A percentile compares a stretch with the other conserved stretches of the same genome.
Evolutionary conservation across 2,888 invertebrate genomes (phyloP).

Genomic region (Linyphia triangularis): DNA sequence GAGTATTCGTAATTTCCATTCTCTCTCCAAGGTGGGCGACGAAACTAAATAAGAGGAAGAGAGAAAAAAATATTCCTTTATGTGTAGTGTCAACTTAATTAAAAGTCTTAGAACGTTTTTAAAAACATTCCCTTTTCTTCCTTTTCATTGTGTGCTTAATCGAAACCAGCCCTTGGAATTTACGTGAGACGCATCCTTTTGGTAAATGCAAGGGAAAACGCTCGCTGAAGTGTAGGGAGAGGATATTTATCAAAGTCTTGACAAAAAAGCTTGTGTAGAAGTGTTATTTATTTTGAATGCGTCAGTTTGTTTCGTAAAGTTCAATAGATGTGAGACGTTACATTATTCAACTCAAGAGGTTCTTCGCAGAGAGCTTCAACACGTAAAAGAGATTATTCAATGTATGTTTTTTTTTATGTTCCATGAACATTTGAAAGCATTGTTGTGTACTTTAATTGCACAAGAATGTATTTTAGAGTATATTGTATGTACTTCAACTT

Average conservation of each 20-base stretch:
- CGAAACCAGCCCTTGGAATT: conserved; percentile 65
- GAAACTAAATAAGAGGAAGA: not conserved
- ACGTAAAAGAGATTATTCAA: not conserved
- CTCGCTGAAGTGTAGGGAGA: not conserved
- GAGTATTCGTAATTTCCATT: conserved; percentile 27
- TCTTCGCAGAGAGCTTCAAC: not conserved
- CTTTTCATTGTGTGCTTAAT: conserved; percentile 62
- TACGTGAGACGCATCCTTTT: conserved; percentile 63
- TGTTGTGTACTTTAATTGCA: not conserved
- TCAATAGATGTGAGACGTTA: not conserved
- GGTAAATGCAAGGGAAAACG: not conserved
- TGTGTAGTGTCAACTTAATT: conserved; percentile 67
- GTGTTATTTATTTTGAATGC: conserved; percentile 29
- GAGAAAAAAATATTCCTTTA: conserved; percentile 31
- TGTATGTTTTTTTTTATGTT: not conserved
- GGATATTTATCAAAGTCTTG: conserved; percentile 64
- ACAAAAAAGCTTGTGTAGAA: conserved; percentile 20
- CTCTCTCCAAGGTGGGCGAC: not conserved
- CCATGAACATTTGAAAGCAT: not conserved
- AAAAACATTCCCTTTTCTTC: conserved; percentile 45
- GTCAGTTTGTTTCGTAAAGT: not conserved
- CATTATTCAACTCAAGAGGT: not conserved
- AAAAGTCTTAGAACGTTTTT: conserved; percentile 70
- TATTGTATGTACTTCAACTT: no score
- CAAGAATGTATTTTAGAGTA: no score